phyloP scores from a whole-genome alignment of 2,888 invertebrate genomes.

The Sisyra nigra region DNA sequence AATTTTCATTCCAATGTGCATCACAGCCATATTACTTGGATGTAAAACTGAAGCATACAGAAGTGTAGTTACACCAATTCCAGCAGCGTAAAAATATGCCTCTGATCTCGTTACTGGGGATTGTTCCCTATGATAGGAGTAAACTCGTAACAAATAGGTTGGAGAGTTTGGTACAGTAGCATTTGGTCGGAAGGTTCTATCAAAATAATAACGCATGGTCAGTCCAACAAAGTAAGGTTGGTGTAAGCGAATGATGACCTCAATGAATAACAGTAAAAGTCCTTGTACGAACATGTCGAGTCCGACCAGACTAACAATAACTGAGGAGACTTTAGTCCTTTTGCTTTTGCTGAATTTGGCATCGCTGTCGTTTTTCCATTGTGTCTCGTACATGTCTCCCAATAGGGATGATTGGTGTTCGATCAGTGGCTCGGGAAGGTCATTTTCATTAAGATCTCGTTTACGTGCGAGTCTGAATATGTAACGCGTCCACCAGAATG shows the following conservation, averaged over 20 bases:
- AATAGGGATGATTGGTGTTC: constrained; percentile 40
- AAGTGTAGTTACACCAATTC: constrained; percentile 36
- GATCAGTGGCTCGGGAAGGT: constrained; percentile 48
- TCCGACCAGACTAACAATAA: constrained; percentile 39
- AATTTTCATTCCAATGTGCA: constrained; percentile 55
- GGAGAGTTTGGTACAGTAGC: constrained; percentile 19
- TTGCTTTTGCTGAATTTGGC: constrained; percentile 9
- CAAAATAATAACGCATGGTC: constrained; percentile 34
- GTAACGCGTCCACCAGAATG: constrained; percentile 21
- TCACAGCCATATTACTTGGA: constrained; percentile 48
- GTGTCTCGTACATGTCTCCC: constrained; percentile 40
- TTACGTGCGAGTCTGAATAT: constrained; percentile 20
- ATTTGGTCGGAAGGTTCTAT: constrained; percentile 19
- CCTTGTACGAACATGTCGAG: constrained; percentile 37
- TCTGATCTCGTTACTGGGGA: constrained; percentile 23
- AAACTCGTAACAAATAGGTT: constrained; percentile 18
- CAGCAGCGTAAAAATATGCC: constrained; percentile 39
- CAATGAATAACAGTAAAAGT: constrained; percentile 32
- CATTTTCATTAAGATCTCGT: constrained; percentile 24
- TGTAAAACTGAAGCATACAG: constrained; percentile 49
- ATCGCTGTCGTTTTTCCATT: constrained; percentile 26
- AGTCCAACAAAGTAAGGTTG: constrained; percentile 37
- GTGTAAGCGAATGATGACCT: constrained; percentile 32
- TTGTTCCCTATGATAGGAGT: constrained; percentile 20
- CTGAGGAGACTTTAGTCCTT: constrained; percentile 39